Base-by-base conservation (phyloP, 53 echinoderm and acorn worm species). In the Hippasteria phrygiana region DNA sequence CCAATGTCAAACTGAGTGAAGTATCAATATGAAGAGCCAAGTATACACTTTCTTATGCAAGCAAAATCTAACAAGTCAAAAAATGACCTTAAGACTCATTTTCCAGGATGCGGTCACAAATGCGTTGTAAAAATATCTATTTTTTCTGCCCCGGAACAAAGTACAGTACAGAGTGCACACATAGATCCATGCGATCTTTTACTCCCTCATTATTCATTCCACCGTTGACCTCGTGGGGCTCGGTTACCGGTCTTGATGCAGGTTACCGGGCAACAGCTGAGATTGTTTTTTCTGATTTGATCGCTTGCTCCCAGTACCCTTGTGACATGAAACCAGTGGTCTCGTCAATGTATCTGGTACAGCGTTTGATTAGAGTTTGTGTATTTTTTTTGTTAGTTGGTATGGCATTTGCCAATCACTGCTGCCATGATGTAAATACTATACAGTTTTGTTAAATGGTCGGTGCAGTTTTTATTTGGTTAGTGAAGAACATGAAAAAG, bases 251-350 rank as follows among this genome's bases (percentile, higher is more conserved):
- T 41, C 48, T 62, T 8, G 56, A 59, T 56, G 79, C 55, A 79
- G 42, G 79, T 79, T 79, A 79, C 79, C 79, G 40, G 79, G 79
- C 79, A 79, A 79, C 79, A 79, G 55, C 26, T n/a, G 79, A 79
- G 41, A 22, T 41, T 55, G 34, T 26, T 62, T 56, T 55, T 62
- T 28, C 18, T 40, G 55, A 56, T 12, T 18, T 37, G 55, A 20
- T 36, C 2, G 69, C 10, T 2, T 34, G 18, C 17, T 34, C 33
- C 14, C 5, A 36, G 35, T 35, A 33, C 34, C 33, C 34, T 18
- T 67, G 37, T 18, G 9, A 0, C 1, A 3, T 20, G 69, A 35
- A 13, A 9, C 14, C 35, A 59, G 12, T 34, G 37, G 31, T 12
- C 69, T 67, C 7, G 26, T 24, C 54, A 54, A 0, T 4, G 54